Percentiles rank a stretch among this genome's conserved stretches.
Conservation (phyloP, 2,113 vertebrate genomes). For the Labrus mixtus region DNA sequence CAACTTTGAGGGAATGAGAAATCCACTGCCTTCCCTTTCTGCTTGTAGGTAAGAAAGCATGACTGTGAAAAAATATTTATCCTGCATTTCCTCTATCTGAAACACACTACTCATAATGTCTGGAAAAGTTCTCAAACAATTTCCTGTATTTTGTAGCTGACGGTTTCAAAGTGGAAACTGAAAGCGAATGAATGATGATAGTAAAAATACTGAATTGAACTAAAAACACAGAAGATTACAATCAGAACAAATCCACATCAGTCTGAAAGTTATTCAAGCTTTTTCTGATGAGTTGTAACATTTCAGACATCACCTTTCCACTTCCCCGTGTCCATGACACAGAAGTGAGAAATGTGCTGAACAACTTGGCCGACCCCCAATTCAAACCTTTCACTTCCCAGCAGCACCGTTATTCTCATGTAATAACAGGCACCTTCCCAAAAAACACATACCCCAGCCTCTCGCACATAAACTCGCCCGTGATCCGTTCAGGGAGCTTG, state of each 20-base stretch:
- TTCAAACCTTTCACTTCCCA: slow-evolving; percentile 38
- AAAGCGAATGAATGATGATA: no score
- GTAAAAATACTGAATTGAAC: no score
- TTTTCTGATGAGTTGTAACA: neutral
- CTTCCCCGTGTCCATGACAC: slow-evolving; percentile 16
- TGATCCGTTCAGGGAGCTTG: slow-evolving; percentile 11
- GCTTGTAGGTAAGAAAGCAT: no score
- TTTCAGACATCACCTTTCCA: neutral
- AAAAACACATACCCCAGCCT: neutral
- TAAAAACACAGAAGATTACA: no score
- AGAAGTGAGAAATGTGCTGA: slow-evolving; percentile 22
- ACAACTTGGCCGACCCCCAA: slow-evolving; percentile 30
- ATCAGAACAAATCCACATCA: neutral
- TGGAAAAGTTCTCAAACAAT: no score
- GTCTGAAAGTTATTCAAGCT: neutral
- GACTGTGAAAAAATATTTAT: no score
- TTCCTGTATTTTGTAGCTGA: no score
- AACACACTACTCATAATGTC: no score
- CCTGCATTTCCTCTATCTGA: no score
- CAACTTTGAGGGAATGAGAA: no score
- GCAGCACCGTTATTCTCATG: slow-evolving; percentile 35
- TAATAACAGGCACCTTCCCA: slow-evolving; percentile 2
- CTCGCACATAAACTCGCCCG: slow-evolving; percentile 15
- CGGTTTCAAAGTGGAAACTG: no score
- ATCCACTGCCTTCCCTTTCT: no score